phyloP scores from a whole-genome alignment of 2,113 vertebrate genomes.

The Heterotilapia buettikoferi region DNA sequence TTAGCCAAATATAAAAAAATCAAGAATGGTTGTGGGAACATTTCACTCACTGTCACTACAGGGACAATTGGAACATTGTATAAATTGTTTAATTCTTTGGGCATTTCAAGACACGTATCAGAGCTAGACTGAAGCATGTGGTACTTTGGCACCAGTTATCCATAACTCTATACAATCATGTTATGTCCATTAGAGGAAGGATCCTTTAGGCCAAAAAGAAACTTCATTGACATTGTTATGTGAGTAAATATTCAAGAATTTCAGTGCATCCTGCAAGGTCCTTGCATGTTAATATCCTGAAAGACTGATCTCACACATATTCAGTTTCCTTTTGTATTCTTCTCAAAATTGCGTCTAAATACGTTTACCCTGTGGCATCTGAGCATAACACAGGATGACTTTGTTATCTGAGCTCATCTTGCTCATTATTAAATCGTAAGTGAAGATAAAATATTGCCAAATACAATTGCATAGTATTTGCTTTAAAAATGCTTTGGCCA shows the following conservation, averaged over 20 bases:
- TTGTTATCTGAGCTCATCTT: not conserved
- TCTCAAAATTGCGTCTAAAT: not conserved
- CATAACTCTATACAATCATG: not conserved
- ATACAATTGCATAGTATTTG: not conserved
- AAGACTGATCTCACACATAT: slow-evolving; percentile 39
- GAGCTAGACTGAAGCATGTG: not conserved
- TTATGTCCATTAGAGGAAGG: not conserved
- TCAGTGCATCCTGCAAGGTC: not conserved
- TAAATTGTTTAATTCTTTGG: not conserved
- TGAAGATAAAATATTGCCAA: not conserved
- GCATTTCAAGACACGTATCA: not conserved
- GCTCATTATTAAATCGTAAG: not conserved
- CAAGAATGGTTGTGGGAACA: not conserved
- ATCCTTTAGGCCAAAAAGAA: not conserved
- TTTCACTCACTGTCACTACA: accelerated
- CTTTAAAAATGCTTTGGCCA: not conserved
- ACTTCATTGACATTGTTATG: not conserved
- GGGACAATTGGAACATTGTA: not conserved
- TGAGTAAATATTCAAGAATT: not conserved
- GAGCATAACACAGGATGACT: not conserved
- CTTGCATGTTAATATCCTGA: not conserved
- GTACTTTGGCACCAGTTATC: not conserved
- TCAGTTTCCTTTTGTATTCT: slow-evolving; percentile 7
- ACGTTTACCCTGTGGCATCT: not conserved
- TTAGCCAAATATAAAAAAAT: accelerated